These are phyloP conservation scores for Andrena marginata DNA, from an alignment of 2,888 invertebrate genomes.

Conservation along the genomic window DNA sequence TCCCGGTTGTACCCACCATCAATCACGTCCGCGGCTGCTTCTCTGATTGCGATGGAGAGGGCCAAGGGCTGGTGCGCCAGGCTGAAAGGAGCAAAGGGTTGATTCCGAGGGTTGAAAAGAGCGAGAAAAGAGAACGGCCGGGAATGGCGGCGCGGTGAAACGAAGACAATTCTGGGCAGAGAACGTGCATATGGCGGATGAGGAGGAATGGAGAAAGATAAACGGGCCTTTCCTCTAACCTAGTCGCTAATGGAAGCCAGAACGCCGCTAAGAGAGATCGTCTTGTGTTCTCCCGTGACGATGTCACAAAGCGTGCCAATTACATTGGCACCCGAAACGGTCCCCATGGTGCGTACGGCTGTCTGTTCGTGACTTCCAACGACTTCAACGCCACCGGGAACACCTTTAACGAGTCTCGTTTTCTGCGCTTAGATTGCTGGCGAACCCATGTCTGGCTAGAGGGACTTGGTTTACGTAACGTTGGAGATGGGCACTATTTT, in stretches of 20 bases:
- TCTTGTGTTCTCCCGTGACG: slow-evolving; percentile 39
- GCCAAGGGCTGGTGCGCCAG: slow-evolving; percentile 8
- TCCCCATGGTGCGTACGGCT: slow-evolving; percentile 36
- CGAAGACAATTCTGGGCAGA: not conserved
- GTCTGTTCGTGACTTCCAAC: slow-evolving; percentile 49
- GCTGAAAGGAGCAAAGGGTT: slow-evolving; percentile 31
- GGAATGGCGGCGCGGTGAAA: not conserved
- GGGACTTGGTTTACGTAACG: not conserved
- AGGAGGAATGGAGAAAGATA: slow-evolving; percentile 24
- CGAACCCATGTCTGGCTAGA: slow-evolving; percentile 4
- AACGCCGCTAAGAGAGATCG: slow-evolving; percentile 26
- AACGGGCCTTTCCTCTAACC: slow-evolving; percentile 37
- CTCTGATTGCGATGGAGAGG: slow-evolving; percentile 50
- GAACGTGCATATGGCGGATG: not conserved
- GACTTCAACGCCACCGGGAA: slow-evolving; percentile 24
- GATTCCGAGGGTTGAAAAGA: not conserved
- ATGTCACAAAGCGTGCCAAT: slow-evolving; percentile 62
- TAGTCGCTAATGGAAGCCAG: slow-evolving; percentile 56
- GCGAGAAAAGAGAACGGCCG: slow-evolving; percentile 7
- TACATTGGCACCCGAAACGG: slow-evolving; percentile 51
- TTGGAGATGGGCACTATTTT: not conserved
- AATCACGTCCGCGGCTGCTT: slow-evolving; percentile 54
- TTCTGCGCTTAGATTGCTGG: not conserved
- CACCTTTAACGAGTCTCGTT: slow-evolving; percentile 49
- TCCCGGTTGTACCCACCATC: slow-evolving; percentile 46